Base-by-base conservation (phyloP, 2,888 invertebrate species). In the Sialis lutaria region DNA sequence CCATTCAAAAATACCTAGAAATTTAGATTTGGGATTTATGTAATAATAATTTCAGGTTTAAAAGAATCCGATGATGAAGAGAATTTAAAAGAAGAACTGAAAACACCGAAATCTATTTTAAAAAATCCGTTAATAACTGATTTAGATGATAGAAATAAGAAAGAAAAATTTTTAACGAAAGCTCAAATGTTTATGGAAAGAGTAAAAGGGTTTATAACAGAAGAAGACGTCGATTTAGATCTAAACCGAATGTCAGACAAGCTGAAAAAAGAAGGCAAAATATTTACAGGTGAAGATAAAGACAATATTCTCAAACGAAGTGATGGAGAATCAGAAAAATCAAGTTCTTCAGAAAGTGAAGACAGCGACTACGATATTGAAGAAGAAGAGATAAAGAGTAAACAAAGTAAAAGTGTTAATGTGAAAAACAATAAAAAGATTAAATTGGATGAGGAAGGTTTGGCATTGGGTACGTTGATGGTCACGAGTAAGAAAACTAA, bases 391-490 rank as follows among this genome's bases (percentile, higher is more conserved):
- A 46, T 51, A 46, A 45, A 45, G 9, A 49, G 64, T 58, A 59
- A 58, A 60, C 46, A 55, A 57, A 1, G 68, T 58, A 79, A 78
- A 1, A 79, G 81, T 64, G 81, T 83, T 67, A 69, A 81, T 39
- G 82, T 80, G 6, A 66, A 78, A 13, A 69, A 22, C 37, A 70
- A 68, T 49, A 78, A 76, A 55, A 77, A 75, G 51, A 65, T 82
- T 41, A 85, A 84, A 59, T 71, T 96, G 58, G 78, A 79, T 49
- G 82, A 89, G 33, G 84, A 89, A 62, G 92, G 92, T 48, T 67
- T 98, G 52, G 97, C 98, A 0, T 66, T 99, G 34, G 98, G 95
- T 2, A 82, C 92, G 1, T 73, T 93, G 67, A 75, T 99, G 70
- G 79, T 89, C 6, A 82, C 87, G 47, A 93, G 95, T 35, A 83